These are phyloP conservation scores for Crematogaster levior DNA, from an alignment of 2,888 invertebrate genomes.

Conservation along the genomic window DNA sequence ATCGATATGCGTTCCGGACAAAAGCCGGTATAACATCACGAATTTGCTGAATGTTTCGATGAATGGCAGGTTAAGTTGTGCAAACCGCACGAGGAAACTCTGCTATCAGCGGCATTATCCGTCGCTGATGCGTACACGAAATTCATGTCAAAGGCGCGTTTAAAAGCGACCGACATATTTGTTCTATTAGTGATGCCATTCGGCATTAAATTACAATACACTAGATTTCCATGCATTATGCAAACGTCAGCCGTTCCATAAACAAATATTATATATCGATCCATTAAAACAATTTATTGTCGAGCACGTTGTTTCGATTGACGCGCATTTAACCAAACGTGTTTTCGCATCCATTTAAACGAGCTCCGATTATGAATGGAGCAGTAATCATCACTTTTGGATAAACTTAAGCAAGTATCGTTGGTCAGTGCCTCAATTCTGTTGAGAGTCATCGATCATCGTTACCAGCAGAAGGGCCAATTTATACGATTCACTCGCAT, in stretches of 20 bases:
- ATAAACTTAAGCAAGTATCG: constrained; percentile 10
- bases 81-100: constrained; percentile 35
- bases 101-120: constrained; percentile 64
- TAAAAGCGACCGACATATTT: constrained; percentile 51
- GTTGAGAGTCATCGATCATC: constrained; percentile 33
- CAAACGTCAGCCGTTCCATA: constrained; percentile 58
- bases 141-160: constrained; percentile 40
- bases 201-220: constrained; percentile 70
- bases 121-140: constrained; percentile 40
- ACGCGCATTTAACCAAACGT: constrained; percentile 15
- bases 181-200: constrained; percentile 72
- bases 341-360: constrained; percentile 23
- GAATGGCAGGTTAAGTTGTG: constrained; percentile 22
- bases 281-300: constrained; percentile 70
- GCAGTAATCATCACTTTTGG: constrained; percentile 27
- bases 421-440: background rate
- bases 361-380: constrained; percentile 25
- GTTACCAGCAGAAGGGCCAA: background rate
- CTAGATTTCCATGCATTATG: constrained; percentile 72
- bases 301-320: constrained; percentile 28
- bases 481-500: constrained; percentile 21
- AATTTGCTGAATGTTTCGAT: background rate
- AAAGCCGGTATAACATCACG: background rate
- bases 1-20: background rate
- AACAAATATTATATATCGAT: constrained; percentile 57